These are phyloP conservation scores for Prunella himalayana DNA, from an alignment of 2,113 vertebrate genomes.

Conservation along the genomic window DNA sequence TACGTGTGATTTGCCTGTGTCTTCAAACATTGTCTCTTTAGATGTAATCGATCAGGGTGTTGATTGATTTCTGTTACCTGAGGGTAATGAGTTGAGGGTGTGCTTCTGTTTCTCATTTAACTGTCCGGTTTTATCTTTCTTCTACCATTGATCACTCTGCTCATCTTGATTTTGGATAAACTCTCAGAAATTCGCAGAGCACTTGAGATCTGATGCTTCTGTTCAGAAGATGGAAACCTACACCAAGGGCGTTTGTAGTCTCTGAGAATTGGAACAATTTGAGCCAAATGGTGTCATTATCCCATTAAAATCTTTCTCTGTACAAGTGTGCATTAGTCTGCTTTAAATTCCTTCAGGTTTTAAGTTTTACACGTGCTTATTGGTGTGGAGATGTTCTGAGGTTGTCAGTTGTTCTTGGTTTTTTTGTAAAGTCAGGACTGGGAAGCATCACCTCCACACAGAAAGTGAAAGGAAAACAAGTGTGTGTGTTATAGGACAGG, in stretches of 20 bases:
- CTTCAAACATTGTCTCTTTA: not conserved
- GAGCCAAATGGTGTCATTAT: not conserved
- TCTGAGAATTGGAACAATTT: not conserved
- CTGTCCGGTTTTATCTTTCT: not conserved
- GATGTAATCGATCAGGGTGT: not conserved
- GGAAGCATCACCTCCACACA: not conserved
- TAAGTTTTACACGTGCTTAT: not conserved
- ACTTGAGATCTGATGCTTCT: not conserved
- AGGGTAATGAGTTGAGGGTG: not conserved
- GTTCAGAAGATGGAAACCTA: not conserved
- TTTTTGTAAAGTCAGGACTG: not conserved
- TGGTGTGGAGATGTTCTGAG: not conserved
- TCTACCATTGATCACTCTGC: not conserved
- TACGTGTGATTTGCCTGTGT: rapidly evolving
- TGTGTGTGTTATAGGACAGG: not conserved
- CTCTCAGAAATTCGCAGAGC: not conserved
- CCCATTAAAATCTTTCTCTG: not conserved
- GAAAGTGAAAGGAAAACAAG: not conserved
- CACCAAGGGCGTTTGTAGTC: not conserved
- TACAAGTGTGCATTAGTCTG: not conserved
- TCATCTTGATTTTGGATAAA: not conserved
- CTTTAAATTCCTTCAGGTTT: not conserved
- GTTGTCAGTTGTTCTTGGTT: not conserved
- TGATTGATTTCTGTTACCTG: not conserved
- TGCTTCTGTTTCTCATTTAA: not conserved